phyloP scores from a whole-genome alignment of 2,113 vertebrate species.

The Catharus bicknelli region DNA sequence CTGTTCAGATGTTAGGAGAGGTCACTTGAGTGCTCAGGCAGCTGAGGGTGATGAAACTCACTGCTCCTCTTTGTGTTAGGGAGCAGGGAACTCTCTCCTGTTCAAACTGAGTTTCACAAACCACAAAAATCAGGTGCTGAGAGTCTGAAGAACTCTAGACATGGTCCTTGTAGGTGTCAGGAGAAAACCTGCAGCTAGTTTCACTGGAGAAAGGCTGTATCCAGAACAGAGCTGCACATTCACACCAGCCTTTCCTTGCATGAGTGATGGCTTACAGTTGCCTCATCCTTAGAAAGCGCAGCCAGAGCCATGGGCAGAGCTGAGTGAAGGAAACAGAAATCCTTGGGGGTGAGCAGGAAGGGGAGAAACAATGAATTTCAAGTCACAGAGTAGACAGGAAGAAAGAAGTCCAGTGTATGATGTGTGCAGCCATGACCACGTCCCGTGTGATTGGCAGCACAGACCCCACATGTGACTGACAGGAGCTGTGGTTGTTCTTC shows the following conservation, averaged over 20 bases:
- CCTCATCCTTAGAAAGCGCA: not conserved
- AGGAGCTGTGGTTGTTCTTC: not conserved
- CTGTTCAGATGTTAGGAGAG: not conserved
- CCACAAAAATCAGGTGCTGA: not conserved
- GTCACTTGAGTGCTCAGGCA: not conserved
- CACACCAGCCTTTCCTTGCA: not conserved
- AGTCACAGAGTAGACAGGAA: not conserved
- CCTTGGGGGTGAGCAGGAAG: not conserved
- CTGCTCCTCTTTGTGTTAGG: not conserved
- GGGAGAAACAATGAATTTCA: not conserved
- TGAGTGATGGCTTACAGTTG: not conserved
- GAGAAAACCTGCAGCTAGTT: not conserved
- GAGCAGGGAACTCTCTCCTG: not conserved
- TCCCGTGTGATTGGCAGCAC: fast-evolving
- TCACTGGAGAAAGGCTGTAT: not conserved
- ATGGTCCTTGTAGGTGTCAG: not conserved
- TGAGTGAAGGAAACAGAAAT: not conserved
- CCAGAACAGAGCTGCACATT: not conserved
- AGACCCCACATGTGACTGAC: not conserved
- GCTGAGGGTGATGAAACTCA: not conserved
- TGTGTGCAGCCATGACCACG: fast-evolving
- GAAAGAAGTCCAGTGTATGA: not conserved
- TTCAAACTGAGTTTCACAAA: not conserved
- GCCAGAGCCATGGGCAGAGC: not conserved
- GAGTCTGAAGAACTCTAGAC: not conserved